Percentiles rank a stretch among this genome's conserved stretches.
These are phyloP conservation scores for Gouania willdenowi DNA, from an alignment of 2,797 vertebrate genomes.

Conservation along the genomic window DNA sequence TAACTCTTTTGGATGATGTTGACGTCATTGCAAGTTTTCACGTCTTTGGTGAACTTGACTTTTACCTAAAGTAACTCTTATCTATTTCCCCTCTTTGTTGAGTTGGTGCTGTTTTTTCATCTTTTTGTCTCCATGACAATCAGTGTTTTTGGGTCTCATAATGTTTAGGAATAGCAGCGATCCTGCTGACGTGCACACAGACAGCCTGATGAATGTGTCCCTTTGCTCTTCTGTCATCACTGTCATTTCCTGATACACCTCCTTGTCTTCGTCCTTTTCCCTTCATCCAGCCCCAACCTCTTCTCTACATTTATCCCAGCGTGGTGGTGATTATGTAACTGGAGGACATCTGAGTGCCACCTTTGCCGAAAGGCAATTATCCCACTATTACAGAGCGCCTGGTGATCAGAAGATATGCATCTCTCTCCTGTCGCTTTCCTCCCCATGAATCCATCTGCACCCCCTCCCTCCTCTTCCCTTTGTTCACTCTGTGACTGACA, in stretches of 20 bases:
- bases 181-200: constrained; percentile 19
- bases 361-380: constrained; percentile 67
- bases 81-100: too few species aligned
- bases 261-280: constrained; percentile 17
- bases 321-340: constrained; percentile 47
- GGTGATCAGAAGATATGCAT: constrained; percentile 41
- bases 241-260: constrained; percentile 17
- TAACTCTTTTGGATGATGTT: too few species aligned
- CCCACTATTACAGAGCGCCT: constrained; percentile 51
- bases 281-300: not conserved
- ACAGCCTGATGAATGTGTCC: constrained; percentile 56
- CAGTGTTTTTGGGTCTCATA: constrained; percentile 13
- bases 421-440: constrained; percentile 22
- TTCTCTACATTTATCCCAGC: not conserved
- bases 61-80: too few species aligned
- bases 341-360: constrained; percentile 49
- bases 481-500: constrained; percentile 2
- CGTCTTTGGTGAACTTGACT: too few species aligned
- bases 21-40: too few species aligned
- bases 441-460: constrained; percentile 11
- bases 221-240: constrained; percentile 26
- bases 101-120: too few species aligned
- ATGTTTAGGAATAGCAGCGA: constrained; percentile 14
- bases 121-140: not conserved
- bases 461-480: not conserved